phyloP scores from a whole-genome alignment of 2,888 invertebrate genomes.

The Uloborus plumipes region DNA sequence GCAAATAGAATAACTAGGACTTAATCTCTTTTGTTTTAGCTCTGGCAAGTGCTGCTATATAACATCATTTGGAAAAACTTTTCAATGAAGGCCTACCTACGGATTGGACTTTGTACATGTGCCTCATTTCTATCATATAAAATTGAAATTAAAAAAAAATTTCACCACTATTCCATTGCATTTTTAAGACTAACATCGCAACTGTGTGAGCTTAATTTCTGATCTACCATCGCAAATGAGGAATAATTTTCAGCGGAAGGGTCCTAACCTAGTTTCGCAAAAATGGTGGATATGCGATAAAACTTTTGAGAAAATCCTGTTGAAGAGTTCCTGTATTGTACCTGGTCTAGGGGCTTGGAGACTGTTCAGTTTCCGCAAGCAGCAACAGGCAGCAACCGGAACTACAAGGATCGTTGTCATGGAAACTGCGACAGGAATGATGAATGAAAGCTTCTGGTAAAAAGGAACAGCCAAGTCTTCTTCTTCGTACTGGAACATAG shows the following conservation, averaged over 20 bases:
- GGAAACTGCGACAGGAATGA: constrained; percentile 60
- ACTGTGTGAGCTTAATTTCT: too few relatives aligned
- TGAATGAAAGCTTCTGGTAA: constrained; percentile 59
- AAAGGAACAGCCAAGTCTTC: constrained; percentile 55
- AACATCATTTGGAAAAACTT: too few relatives aligned
- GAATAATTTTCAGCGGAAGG: neutral
- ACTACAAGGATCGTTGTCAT: constrained; percentile 57
- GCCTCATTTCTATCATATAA: too few relatives aligned
- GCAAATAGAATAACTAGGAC: too few relatives aligned
- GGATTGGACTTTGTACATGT: too few relatives aligned
- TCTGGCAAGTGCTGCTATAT: too few relatives aligned
- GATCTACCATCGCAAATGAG: too few relatives aligned
- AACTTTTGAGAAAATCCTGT: neutral
- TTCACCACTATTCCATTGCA: too few relatives aligned
- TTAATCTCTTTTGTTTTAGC: too few relatives aligned
- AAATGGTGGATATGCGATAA: neutral
- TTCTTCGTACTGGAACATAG: constrained; percentile 59
- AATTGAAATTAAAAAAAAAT: too few relatives aligned
- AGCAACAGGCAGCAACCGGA: constrained; percentile 58
- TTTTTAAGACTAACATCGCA: too few relatives aligned
- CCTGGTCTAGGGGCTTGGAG: constrained; percentile 47
- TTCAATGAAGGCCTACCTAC: too few relatives aligned
- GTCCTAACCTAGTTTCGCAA: neutral
- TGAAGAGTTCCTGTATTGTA: neutral
- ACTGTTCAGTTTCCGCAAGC: constrained; percentile 53